Evolutionary conservation across 2,797 vertebrate genomes (phyloP).

Genomic region (Furcifer pardalis): DNA sequence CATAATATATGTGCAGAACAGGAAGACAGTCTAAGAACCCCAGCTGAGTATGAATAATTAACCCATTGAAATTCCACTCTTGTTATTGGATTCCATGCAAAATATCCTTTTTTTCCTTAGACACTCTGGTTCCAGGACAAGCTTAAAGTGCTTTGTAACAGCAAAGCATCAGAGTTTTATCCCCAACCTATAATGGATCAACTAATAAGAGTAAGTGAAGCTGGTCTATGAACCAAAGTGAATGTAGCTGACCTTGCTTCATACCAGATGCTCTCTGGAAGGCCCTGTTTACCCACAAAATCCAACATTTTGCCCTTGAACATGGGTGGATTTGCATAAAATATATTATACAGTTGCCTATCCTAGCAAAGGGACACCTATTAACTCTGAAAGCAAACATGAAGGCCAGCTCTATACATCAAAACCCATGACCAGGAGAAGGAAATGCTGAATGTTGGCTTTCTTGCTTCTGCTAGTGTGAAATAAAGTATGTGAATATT

Average conservation of each 20-base stretch:
- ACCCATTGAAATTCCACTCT: slow-evolving; percentile 28
- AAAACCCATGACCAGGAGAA: background rate
- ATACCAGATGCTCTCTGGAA: background rate
- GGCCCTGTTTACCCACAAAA: background rate
- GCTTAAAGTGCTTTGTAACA: slow-evolving; percentile 1
- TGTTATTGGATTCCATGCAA: slow-evolving; percentile 10
- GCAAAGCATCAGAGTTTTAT: background rate
- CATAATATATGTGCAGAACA: slow-evolving; percentile 5
- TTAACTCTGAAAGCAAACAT: background rate
- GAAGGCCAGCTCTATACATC: background rate
- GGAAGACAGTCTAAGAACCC: slow-evolving; percentile 42
- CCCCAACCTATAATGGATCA: background rate
- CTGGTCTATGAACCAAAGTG: background rate
- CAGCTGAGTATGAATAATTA: slow-evolving; percentile 29
- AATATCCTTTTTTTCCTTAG: slow-evolving; percentile 6
- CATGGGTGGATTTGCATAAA: background rate
- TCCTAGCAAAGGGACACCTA: background rate
- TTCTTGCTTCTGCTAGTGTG: background rate
- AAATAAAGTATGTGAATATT: background rate
- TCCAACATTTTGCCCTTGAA: background rate
- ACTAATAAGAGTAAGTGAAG: background rate
- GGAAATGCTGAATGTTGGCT: background rate
- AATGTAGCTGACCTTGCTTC: background rate
- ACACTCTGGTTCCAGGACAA: background rate
- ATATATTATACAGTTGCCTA: background rate